Percentiles rank a stretch among this genome's conserved stretches.
Evolutionary conservation across 2,888 invertebrate species (phyloP).

Genomic region (Antheraea yamamai): DNA sequence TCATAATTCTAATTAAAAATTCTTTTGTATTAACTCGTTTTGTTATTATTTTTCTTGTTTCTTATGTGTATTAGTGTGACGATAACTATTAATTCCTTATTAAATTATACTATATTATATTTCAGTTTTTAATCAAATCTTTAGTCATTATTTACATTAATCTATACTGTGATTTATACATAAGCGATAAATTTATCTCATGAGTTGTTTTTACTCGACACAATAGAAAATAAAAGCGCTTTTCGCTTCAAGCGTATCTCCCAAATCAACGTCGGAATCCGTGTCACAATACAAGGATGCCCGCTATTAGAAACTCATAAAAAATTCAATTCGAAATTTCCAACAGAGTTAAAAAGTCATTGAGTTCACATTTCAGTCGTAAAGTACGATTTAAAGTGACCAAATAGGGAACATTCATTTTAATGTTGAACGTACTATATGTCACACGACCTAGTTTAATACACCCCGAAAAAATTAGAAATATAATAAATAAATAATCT

Average conservation of each 20-base stretch:
- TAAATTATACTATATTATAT: background rate
- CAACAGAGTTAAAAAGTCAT: conserved; percentile 36
- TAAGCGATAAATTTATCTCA: background rate
- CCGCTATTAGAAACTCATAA: conserved; percentile 58
- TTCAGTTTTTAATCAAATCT: background rate
- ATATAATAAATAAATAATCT: background rate
- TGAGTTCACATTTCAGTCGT: conserved; percentile 30
- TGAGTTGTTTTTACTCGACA: background rate
- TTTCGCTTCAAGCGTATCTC: conserved; percentile 18
- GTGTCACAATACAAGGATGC: conserved; percentile 35
- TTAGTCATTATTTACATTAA: background rate
- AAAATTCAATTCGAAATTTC: conserved; percentile 53
- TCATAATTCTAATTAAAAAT: no score
- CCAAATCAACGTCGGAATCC: conserved; percentile 7
- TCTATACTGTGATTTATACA: background rate
- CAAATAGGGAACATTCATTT: conserved; percentile 21
- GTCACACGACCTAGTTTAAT: background rate
- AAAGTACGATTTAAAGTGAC: conserved; percentile 33
- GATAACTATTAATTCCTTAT: no score
- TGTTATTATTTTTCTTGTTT: no score
- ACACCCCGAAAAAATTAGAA: background rate
- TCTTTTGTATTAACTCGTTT: no score
- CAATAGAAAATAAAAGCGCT: conserved; percentile 26
- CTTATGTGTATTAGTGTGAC: no score
- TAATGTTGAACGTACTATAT: conserved; percentile 14